Percentiles rank a stretch among this genome's conserved stretches.
Conservation (phyloP, 1,140 invertebrate genomes). For the Anagrus nilaparvatae region DNA sequence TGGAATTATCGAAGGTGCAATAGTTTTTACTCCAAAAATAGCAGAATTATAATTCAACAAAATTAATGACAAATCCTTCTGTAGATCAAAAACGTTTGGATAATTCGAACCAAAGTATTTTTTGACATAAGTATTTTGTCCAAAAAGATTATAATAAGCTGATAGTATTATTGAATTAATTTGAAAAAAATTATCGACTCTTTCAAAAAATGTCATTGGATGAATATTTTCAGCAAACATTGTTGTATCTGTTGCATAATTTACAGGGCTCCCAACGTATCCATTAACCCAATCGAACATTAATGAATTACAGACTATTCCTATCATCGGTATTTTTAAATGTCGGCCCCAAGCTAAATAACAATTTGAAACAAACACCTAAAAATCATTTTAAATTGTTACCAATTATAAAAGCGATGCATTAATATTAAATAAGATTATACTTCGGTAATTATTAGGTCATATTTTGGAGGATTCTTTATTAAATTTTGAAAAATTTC, state of each 20-base stretch:
- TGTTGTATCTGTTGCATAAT: neutral
- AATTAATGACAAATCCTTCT: neutral
- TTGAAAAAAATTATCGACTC: conserved; percentile 4
- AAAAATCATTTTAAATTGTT: conserved; percentile 15
- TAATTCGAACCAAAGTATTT: conserved; percentile 2
- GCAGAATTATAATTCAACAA: neutral
- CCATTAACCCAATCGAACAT: neutral
- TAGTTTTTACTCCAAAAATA: neutral
- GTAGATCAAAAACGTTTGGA: neutral
- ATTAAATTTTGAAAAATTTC: conserved; percentile 12
- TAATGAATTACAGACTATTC: conserved; percentile 29
- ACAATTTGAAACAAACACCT: conserved; percentile 32
- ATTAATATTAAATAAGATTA: conserved; percentile 2
- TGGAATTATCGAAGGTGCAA: neutral
- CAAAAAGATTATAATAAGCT: neutral
- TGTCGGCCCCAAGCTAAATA: conserved; percentile 45
- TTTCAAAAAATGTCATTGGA: neutral
- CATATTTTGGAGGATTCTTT: conserved; percentile 16
- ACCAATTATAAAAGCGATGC: neutral
- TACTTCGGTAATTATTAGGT: conserved; percentile 18
- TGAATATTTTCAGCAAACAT: neutral
- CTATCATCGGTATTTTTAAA: conserved; percentile 48
- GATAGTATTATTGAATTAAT: neutral
- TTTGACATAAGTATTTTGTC: neutral
- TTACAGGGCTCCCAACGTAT: neutral